Evolutionary conservation across 2,113 vertebrate genomes (phyloP), one percentile per base, ranked within the genome.

Genomic region (Alligator mississippiensis): DNA sequence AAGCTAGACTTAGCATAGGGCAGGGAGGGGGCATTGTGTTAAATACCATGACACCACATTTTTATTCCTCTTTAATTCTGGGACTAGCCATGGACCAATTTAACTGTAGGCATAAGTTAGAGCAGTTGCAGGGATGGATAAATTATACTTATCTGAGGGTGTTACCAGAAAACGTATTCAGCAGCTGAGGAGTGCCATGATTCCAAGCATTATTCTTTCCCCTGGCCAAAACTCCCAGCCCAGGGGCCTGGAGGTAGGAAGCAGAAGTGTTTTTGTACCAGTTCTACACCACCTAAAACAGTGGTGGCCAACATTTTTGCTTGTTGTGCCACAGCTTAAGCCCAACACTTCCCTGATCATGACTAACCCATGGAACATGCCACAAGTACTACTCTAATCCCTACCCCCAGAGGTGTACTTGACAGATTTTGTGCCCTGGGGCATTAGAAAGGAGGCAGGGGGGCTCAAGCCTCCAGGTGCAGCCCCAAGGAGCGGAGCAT

Each of bases 1-100:
- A 77, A 18, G 2, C 83, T 92, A 77, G 84, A 79, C 80, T 85
- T 95, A 92, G 19, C 85, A 87, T 77, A 82, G 28, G 75, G 78
- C 70, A 93, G 76, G 87, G 68, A 70, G 11, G 22, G 89, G 47
- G 87, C 27, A 17, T 85, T 27, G 27, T 84, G 72, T n/a, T 86
- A 92, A 92, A 80, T 4, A 28, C 63, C 25, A 47, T 47, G 47
- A 47, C 7, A 47, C 47, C 47, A 7, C 47, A 47, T 2, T 81
- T 94, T 83, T 87, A 83, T 63, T 80, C 59, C 54, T 63, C 90
- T 94, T 72, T 76, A 76, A 60, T 94, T 91, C 74, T 0, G 0
- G 68, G 90, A 82, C 7, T 70, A 84, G 38, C 54, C 89, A 85
- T 61, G 74, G 83, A 77, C 68, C 70, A 3, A 62, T 59, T 94